Evolutionary conservation across 2,113 vertebrate genomes (phyloP), one percentile per base, ranked within the genome.

Genomic region (Cochlearius cochlearius): DNA sequence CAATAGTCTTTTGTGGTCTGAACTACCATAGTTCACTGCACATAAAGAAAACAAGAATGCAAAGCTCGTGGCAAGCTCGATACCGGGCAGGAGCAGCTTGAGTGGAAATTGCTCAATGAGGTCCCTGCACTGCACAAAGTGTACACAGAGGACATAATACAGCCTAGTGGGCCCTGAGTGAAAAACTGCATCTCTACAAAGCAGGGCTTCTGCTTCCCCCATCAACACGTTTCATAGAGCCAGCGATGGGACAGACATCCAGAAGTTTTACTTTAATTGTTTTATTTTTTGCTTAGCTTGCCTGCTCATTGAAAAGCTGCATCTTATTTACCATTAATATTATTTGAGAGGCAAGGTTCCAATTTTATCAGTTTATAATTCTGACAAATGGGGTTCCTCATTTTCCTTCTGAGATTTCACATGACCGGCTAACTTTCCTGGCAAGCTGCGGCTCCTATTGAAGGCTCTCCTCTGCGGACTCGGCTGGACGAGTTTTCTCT

Each of bases 341-440:
- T 84, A 74, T 75, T 94, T 93, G 49, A 59, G 60, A 87, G 90
- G 88, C 95, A 88, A 58, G 8, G 12, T 81, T 95, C 89, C 96
- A 97, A 73, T 88, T 94, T 86, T 83, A 92, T 79, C 95, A 91
- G 72, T 93, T 96, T 94, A 87, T 93, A 95, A 96, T 63, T 97
- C 79, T 93, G 77, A 94, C 88, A 94, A 93, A 76, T 76, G 64
- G 47, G 21, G 79, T 84, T 94, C 68, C 45, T 95, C 85, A 64
- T 93, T 95, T 96, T 96, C 58, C 88, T 82, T 86, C 85, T 88
- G 88, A 93, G 90, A 90, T 50, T 94, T 86, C 92, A 88, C 67
- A 82, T 73, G 79, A 85, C 38, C 8, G 14, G 62, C 76, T 68
- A 56, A 85, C 69, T 90, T 97, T 96, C 92, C 88, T 96, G 97